A percentile compares a stretch with the other conserved stretches of the same genome.
These are phyloP conservation scores for Lucinisca nassula DNA, from an alignment of 2,888 invertebrate genomes.

Conservation along the genomic window DNA sequence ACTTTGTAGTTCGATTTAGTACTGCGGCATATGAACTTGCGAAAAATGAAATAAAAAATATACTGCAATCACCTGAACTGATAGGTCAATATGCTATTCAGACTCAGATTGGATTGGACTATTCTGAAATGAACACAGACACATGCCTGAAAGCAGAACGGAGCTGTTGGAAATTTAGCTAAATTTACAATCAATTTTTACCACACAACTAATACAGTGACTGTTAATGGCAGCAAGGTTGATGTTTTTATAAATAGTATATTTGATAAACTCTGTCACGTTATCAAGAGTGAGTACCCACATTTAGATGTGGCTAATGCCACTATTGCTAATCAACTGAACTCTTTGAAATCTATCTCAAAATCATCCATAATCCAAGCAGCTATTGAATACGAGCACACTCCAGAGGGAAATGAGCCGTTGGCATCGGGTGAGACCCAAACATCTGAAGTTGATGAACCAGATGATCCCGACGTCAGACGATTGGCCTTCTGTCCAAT, in stretches of 20 bases:
- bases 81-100: background rate
- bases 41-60: background rate
- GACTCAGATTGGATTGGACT: background rate
- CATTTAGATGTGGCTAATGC: background rate
- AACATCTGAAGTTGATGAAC: too few relatives aligned
- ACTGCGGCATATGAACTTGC: background rate
- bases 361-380: background rate
- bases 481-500: background rate
- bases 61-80: background rate
- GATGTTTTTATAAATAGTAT: background rate
- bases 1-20: background rate
- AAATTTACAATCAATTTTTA: background rate
- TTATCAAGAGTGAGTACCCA: background rate
- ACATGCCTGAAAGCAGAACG: background rate
- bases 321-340: background rate
- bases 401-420: too few relatives aligned
- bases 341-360: background rate
- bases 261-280: background rate
- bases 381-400: too few relatives aligned
- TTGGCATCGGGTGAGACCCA: too few relatives aligned
- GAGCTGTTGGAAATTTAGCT: background rate
- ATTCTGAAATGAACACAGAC: background rate
- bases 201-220: background rate
- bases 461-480: background rate
- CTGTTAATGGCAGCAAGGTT: background rate